A percentile compares a stretch with the other conserved stretches of the same genome.
Conservation (phyloP, 1,140 invertebrate species). For the Glossosoma conforme region DNA sequence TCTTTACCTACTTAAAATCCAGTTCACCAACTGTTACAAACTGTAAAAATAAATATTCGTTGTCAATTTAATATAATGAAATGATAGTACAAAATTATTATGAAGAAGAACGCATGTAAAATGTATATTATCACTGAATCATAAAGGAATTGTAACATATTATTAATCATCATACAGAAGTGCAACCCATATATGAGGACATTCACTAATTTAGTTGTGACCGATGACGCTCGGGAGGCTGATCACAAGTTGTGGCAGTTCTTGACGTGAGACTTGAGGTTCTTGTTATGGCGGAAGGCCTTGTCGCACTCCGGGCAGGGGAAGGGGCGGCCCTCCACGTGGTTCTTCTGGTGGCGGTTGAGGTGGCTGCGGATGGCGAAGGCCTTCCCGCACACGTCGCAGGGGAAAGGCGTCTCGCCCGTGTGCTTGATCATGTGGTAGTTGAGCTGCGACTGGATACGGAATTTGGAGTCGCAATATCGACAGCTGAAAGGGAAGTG, state of each 20-base stretch:
- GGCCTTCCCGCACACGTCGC: slow-evolving; percentile 54
- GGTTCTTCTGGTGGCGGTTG: slow-evolving; percentile 49
- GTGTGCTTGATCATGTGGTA: slow-evolving; percentile 60
- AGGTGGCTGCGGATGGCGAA: slow-evolving; percentile 59
- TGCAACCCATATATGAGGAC: too few relatives aligned
- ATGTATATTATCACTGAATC: too few relatives aligned
- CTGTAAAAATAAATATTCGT: too few relatives aligned
- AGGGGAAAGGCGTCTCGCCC: slow-evolving; percentile 60
- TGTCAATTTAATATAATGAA: too few relatives aligned
- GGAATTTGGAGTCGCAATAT: slow-evolving; percentile 58
- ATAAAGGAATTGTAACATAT: too few relatives aligned
- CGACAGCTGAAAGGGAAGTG: slow-evolving; percentile 55
- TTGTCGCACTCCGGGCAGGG: slow-evolving; percentile 30
- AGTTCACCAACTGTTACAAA: too few relatives aligned
- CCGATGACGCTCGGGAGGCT: not conserved
- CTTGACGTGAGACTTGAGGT: slow-evolving; percentile 31
- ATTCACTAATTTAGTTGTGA: too few relatives aligned
- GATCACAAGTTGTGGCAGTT: slow-evolving; percentile 24
- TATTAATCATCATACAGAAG: too few relatives aligned
- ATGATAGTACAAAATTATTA: too few relatives aligned
- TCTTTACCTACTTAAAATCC: too few relatives aligned
- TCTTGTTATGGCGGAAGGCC: slow-evolving; percentile 31
- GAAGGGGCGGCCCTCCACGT: slow-evolving; percentile 30
- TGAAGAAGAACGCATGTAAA: too few relatives aligned
- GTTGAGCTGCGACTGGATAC: slow-evolving; percentile 52